Conservation (phyloP, 2,113 vertebrate genomes). For the Equus quagga region DNA sequence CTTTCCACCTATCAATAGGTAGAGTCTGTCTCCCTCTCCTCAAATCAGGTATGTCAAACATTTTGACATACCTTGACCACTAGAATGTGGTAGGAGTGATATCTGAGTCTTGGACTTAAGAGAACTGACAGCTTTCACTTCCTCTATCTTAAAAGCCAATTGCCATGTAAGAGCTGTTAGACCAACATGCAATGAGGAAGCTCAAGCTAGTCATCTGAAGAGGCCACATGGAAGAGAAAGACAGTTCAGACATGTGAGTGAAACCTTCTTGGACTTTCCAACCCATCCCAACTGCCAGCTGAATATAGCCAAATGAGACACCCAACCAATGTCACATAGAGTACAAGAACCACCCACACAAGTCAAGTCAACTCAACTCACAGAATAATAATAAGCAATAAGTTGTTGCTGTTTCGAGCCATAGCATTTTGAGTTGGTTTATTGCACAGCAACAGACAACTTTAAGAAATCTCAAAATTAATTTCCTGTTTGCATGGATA, state of each 20-base stretch:
- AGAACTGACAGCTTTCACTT: not conserved
- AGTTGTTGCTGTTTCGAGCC: not conserved
- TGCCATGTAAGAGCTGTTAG: not conserved
- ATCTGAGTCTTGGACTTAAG: not conserved
- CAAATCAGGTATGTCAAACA: not conserved
- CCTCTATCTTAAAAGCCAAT: not conserved
- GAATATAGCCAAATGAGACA: not conserved
- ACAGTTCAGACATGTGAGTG: not conserved
- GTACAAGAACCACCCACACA: not conserved
- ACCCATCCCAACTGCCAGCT: not conserved
- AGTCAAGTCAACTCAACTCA: not conserved
- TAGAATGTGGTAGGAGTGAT: not conserved
- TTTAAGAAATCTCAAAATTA: conserved; percentile 39
- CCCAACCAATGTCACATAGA: not conserved
- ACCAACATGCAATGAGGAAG: not conserved
- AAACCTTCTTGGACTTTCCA: not conserved
- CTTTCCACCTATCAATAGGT: not conserved
- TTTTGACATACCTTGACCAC: not conserved
- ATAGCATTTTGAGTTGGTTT: conserved; percentile 3
- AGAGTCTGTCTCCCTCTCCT: not conserved
- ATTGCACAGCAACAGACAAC: not conserved
- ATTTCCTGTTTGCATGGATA: conserved; percentile 63
- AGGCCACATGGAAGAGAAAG: not conserved
- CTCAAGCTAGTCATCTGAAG: not conserved
- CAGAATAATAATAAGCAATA: conserved; percentile 19